phyloP scores from a whole-genome alignment of 2,888 invertebrate species.

The Masnerella sp. region DNA sequence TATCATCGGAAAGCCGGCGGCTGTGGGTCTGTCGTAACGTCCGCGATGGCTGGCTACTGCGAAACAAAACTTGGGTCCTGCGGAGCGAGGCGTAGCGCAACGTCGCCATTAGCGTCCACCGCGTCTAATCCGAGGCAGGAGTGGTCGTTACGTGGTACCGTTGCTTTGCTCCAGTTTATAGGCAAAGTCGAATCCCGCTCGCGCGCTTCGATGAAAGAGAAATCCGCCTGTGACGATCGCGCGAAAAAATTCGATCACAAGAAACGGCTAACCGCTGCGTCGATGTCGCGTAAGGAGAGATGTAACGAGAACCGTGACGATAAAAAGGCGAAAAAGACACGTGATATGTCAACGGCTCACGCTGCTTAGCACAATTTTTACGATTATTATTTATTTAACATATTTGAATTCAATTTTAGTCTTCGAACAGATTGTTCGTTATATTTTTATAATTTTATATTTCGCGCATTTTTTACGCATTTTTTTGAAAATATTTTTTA shows the following conservation, averaged over 20 bases:
- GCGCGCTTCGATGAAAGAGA: conserved; percentile 72
- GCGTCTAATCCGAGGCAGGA: conserved; percentile 60
- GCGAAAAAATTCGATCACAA: conserved; percentile 29
- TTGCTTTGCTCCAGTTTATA: conserved; percentile 75
- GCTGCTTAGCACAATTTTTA: too few species aligned
- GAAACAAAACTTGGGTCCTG: conserved; percentile 48
- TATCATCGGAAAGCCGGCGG: conserved; percentile 41
- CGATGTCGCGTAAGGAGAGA: conserved; percentile 17
- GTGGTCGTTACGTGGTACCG: conserved; percentile 68
- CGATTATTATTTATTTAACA: too few species aligned
- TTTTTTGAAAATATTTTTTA: too few species aligned
- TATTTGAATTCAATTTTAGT: too few species aligned
- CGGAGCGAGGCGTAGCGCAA: conserved; percentile 44
- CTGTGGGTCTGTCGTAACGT: conserved; percentile 46
- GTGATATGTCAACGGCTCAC: too few species aligned
- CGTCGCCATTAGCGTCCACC: conserved; percentile 58
- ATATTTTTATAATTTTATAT: too few species aligned
- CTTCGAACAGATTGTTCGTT: too few species aligned
- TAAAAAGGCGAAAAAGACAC: conserved; percentile 18
- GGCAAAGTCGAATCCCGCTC: conserved; percentile 64
- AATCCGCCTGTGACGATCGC: conserved; percentile 67
- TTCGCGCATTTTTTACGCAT: too few species aligned
- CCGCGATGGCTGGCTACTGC: conserved; percentile 37
- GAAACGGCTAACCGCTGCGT: conserved; percentile 25
- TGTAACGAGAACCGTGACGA: conserved; percentile 29